A percentile compares a stretch with the other conserved stretches of the same genome.
Conservation (phyloP, 2,113 vertebrate genomes). For the Tringa solitaria region DNA sequence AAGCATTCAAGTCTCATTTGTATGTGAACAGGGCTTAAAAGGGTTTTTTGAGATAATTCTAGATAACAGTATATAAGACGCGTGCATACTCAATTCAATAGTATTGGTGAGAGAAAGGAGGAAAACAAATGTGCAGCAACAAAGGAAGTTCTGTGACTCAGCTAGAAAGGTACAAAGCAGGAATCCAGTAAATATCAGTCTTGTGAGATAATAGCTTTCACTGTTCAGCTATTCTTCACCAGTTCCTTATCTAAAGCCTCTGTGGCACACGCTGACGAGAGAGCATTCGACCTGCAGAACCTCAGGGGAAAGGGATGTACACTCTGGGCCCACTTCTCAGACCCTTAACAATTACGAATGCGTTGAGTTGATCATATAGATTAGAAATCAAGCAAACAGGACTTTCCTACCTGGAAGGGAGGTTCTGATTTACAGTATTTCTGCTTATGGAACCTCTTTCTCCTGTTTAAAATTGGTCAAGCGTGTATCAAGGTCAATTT, state of each 20-base stretch:
- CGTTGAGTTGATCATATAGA: neutral
- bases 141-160: conserved; percentile 32
- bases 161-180: conserved; percentile 21
- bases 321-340: neutral
- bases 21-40: conserved; percentile 9
- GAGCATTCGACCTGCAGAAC: neutral
- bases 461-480: neutral
- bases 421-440: neutral
- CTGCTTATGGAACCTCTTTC: neutral
- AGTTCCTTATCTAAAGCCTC: conserved; percentile 17
- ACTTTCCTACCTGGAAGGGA: neutral
- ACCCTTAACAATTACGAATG: neutral
- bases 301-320: neutral
- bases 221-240: conserved; percentile 2
- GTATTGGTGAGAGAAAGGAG: neutral
- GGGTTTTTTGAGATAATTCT: neutral
- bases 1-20: neutral
- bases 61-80: neutral
- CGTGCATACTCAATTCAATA: neutral
- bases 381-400: neutral
- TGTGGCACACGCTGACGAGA: neutral
- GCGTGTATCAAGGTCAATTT: neutral
- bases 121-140: neutral
- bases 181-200: conserved; percentile 39
- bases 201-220: conserved; percentile 17